Percentiles rank a stretch among this genome's conserved stretches.
These are phyloP conservation scores for Pygathrix nemaeus DNA, from an alignment of 2,113 vertebrate genomes.

Conservation along the genomic window DNA sequence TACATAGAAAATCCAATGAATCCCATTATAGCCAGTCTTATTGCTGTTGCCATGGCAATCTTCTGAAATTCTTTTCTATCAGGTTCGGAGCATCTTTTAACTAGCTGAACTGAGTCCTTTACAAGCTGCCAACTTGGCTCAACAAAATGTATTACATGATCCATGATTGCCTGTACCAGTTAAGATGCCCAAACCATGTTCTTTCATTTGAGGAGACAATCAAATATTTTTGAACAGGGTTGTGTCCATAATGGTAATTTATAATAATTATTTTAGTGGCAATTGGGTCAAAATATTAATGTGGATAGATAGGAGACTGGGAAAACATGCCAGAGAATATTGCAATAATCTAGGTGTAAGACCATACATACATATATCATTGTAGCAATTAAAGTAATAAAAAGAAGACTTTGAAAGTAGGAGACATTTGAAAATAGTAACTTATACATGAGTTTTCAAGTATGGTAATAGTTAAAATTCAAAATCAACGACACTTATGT, in stretches of 20 bases:
- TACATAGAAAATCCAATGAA: constrained; percentile 99
- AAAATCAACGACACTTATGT: not conserved
- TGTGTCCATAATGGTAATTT: not conserved
- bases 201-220: no score
- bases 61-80: constrained; percentile 99
- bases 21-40: constrained; percentile 99
- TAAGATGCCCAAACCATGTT: no score
- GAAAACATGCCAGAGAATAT: not conserved
- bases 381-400: not conserved
- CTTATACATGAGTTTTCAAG: not conserved
- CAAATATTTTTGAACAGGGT: not conserved
- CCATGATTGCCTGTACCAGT: constrained; percentile 85
- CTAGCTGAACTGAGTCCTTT: constrained; percentile 98
- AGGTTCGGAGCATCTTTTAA: constrained; percentile 98
- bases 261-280: not conserved
- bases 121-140: constrained; percentile 98
- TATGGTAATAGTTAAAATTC: not conserved
- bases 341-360: not conserved
- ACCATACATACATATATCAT: not conserved
- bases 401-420: not conserved
- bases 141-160: constrained; percentile 99
- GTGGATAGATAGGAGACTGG: not conserved
- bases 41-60: constrained; percentile 98
- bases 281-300: not conserved
- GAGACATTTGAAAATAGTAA: not conserved